Evolutionary conservation across 2,797 vertebrate species (phyloP).

Genomic region (Forpus xanthops): DNA sequence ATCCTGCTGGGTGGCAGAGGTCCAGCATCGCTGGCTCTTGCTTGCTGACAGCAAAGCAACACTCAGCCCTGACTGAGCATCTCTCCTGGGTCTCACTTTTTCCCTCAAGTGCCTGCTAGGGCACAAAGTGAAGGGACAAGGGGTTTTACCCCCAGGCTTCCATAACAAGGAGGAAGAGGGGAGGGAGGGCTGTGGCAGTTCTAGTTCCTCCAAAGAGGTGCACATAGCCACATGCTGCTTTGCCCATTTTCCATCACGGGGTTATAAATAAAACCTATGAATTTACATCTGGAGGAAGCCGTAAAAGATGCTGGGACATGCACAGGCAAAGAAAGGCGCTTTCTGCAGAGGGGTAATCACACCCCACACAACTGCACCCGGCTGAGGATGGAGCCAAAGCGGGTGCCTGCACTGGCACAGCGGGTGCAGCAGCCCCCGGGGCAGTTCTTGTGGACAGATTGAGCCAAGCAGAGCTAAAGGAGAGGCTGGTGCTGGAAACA

Average conservation of each 20-base stretch:
- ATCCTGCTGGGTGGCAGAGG: neutral
- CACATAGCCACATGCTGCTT: neutral
- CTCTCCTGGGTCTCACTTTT: neutral
- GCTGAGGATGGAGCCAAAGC: neutral
- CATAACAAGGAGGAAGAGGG: neutral
- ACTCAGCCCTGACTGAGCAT: neutral
- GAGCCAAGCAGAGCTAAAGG: neutral
- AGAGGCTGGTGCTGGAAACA: neutral
- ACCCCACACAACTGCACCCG: neutral
- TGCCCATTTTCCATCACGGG: neutral
- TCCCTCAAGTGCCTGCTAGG: neutral
- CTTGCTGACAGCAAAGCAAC: neutral
- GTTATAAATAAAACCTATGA: neutral
- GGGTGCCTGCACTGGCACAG: neutral
- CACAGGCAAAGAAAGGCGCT: neutral
- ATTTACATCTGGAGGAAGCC: neutral
- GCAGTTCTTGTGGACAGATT: neutral
- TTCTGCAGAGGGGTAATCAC: neutral
- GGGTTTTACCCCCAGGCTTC: neutral
- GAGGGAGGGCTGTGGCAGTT: neutral
- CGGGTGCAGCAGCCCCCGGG: neutral
- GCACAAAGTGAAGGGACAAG: neutral
- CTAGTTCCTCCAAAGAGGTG: neutral
- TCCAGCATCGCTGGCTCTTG: neutral
- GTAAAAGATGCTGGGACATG: neutral